Percentiles rank a stretch among this genome's conserved stretches.
phyloP scores from a whole-genome alignment of 1,140 invertebrate species.

The Heliconius eleuchia region DNA sequence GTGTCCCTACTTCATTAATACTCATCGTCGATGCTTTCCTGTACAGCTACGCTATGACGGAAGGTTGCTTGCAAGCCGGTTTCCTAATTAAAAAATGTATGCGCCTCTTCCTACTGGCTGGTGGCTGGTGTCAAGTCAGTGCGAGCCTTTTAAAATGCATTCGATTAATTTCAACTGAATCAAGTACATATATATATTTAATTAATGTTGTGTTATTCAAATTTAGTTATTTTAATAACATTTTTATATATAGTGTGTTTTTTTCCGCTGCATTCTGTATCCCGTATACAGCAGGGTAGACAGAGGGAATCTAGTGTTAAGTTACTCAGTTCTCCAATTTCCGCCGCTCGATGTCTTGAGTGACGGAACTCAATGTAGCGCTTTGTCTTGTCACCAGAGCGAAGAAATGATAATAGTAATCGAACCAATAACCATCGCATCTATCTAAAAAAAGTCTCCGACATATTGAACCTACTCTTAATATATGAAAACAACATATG shows the following conservation, averaged over 20 bases:
- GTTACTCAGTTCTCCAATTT: no score
- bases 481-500: neutral
- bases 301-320: no score
- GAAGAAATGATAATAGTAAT: no score
- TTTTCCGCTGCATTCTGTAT: no score
- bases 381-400: no score
- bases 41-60: slow-evolving; percentile 67
- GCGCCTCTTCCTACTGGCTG: slow-evolving; percentile 57
- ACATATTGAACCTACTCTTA: neutral
- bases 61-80: slow-evolving; percentile 74
- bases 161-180: slow-evolving; percentile 3
- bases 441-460: neutral
- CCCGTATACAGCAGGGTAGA: no score
- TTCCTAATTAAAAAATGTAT: slow-evolving; percentile 77
- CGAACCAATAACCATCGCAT: no score
- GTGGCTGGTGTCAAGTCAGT: slow-evolving; percentile 33
- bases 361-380: no score
- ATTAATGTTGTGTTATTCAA: neutral
- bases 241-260: neutral
- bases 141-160: slow-evolving; percentile 23
- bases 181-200: neutral
- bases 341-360: no score
- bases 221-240: neutral
- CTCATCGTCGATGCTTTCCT: slow-evolving; percentile 72
- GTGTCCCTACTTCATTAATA: slow-evolving; percentile 72